Base-by-base conservation (phyloP, 2,113 vertebrate species). In the Carassius auratus region DNA sequence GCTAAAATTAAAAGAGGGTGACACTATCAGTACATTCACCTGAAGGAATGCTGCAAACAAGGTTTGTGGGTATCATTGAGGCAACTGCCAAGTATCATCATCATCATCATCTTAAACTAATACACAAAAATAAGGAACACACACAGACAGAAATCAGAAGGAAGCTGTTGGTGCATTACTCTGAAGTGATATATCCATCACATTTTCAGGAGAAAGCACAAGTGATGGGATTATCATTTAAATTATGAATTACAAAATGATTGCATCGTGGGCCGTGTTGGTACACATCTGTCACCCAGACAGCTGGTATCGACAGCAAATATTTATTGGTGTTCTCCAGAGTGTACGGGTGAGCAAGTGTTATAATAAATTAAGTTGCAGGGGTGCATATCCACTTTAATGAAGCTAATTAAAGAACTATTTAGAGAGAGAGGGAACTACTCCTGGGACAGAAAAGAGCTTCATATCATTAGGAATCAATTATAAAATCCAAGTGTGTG, bases 371-470 rank as follows among this genome's bases (percentile, higher is more conserved):
- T 85, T 77, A 80, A 85, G 84, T 85, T 85, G 66, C 84, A 81
- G 52, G 69, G 45, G 55, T 88, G 50, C 87, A 26, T 84, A 78
- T 76, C 87, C 76, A 80, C 84, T 86, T 87, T 79, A 86, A 75
- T 38, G 85, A 69, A 59, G 57, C 84, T 88, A 85, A 85, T 88
- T 88, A 77, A 88, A 76, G 80, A 83, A 78, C 59, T 85, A 68
- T 85, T 74, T 74, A 83, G 80, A 88, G 87, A 77, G 79, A 73
- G 76, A 83, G 64, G 21, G 48, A 82, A 33, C 45, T 45, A 71
- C 80, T 83, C 84, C 26, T 38, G 87, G 76, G 87, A 88, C 84
- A 68, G 13, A 36, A 88, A 45, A 64, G 62, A 61, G 61, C 52
- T 50, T 77, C 30, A 83, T 85, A 82, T 88, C 79, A 85, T 83